Evolutionary conservation across 1,140 invertebrate species (phyloP), one percentile per base, ranked within the genome.

Genomic region (Samia ricini): DNA sequence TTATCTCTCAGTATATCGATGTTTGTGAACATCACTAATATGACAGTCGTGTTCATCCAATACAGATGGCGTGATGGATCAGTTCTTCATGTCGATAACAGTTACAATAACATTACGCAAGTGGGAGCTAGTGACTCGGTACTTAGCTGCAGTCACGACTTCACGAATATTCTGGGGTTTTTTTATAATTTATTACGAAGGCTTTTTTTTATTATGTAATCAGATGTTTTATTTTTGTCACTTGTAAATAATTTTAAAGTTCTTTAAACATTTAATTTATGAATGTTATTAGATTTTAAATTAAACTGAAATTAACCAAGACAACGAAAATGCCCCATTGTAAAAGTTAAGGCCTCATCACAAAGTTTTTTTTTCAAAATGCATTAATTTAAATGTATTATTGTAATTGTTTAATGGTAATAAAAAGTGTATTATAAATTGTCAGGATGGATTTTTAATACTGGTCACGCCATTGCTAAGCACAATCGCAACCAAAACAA

Each of bases 121-220:
- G 65, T 62, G 68, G 75, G 60, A 75, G 74, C 71, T 67, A 66
- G 69, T 71, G 72, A 62, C 58, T 60, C 64, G 56, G 66, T 71
- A 59, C 66, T 67, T 58, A 56, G 49, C 18, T 21, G 7, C 24
- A 73, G 79, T 83, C 80, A 85, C 80, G 80, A 83, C 57, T 74
- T 60, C 56, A 21, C 54, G 24, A 12, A 20, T 52, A 21, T 26
- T 21, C 12, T 56, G 54, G 23, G 4, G 49, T 36, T 65, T 61
- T 61, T 65, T 64, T 49, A n/a, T 49, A 18, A 49, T 52, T 21
- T 52, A 52, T 52, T 52, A 52, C 21, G 50, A 7, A 19, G 7
- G 6, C 4, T 52, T 42, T 42, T 15, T 42, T 42, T 10, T 42
- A 42, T 42, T 15, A 15, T 42, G n/a, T 42, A 42, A 42, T 42